Evolutionary conservation across 2,113 vertebrate genomes (phyloP), one percentile per base, ranked within the genome.

Genomic region (Pristiophorus japonicus): DNA sequence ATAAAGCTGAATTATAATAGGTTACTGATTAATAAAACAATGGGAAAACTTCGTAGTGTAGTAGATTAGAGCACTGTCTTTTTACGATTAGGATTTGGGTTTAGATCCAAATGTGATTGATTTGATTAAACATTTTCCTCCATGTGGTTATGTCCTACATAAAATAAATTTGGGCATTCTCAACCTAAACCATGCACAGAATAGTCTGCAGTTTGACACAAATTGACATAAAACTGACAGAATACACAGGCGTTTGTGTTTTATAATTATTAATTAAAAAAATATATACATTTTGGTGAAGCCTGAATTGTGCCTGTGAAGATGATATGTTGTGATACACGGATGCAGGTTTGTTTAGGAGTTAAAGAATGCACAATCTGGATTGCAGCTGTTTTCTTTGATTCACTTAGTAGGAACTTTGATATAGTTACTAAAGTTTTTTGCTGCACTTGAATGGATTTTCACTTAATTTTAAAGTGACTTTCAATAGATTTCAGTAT

Each of bases 311-410:
- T 73, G 42, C n/a, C 65, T 94, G 66, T 94, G 63, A 94, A 73
- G 42, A 70, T 94, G 22, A 3, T 4, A 47, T 51, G 38, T 47
- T 30, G 85, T 59, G 87, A 30, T 90, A 34, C 45, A 30, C 30
- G 24, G 45, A 70, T 45, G 34, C 65, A 94, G 45, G 93, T 20
- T 73, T 45, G 66, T 94, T 45, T 94, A 42, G 42, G 66, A 94
- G 93, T 51, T 34, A 73, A 30, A 47, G 24, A 94, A 94, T 47
- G 1, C 66, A 94, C 47, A 70, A 90, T 94, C 66, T 73, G 93
- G 66, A 38, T 70, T 94, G 93, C 92, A 94, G 92, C 67, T 94
- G 63, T 70, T 70, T 70, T 70, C 66, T 70, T 70, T 51, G 38
- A 94, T 94, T 67, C 65, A 73, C 42, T 70, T 94, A 34, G 27